Percentiles rank a stretch among this genome's conserved stretches.
These are phyloP conservation scores for Teleopsis dalmanni DNA, from an alignment of 1,140 invertebrate genomes.

Conservation along the genomic window DNA sequence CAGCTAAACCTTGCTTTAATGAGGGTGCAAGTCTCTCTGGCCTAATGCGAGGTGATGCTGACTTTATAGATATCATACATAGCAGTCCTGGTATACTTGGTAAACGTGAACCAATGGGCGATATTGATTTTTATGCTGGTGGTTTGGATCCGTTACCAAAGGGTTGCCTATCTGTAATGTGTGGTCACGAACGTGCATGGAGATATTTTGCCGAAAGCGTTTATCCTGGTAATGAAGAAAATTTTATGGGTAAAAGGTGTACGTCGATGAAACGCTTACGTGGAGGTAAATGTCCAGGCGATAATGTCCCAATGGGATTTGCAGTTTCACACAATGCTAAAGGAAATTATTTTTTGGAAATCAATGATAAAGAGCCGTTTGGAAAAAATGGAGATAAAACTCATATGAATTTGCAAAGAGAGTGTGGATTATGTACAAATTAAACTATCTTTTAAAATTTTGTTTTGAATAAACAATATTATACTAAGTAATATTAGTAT, in stretches of 20 bases:
- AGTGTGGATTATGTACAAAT: constrained; percentile 19
- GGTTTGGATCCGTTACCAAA: constrained; percentile 37
- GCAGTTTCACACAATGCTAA: constrained; percentile 15
- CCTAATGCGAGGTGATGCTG: constrained; percentile 48
- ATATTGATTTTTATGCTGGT: constrained; percentile 68
- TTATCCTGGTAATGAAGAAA: constrained; percentile 27
- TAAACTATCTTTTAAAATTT: too few relatives aligned
- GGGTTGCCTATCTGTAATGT: constrained; percentile 50
- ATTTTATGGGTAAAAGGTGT: constrained; percentile 29
- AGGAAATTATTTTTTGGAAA: constrained; percentile 28
- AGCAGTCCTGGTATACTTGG: constrained; percentile 63
- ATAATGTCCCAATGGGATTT: constrained; percentile 30
- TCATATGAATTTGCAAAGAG: neutral
- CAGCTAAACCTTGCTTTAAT: constrained; percentile 60
- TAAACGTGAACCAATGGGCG: constrained; percentile 43
- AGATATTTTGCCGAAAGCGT: constrained; percentile 56
- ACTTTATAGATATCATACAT: constrained; percentile 63
- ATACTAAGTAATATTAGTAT: too few relatives aligned
- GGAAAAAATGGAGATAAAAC: constrained; percentile 15
- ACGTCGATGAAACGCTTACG: constrained; percentile 20
- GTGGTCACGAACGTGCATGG: constrained; percentile 56
- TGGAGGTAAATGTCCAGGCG: constrained; percentile 13
- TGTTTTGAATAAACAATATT: too few relatives aligned
- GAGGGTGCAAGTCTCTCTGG: constrained; percentile 46
- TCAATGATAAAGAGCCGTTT: constrained; percentile 26